These are phyloP conservation scores for Drosophila quadrilineata DNA, from an alignment of 1,140 invertebrate species.

Conservation along the genomic window DNA sequence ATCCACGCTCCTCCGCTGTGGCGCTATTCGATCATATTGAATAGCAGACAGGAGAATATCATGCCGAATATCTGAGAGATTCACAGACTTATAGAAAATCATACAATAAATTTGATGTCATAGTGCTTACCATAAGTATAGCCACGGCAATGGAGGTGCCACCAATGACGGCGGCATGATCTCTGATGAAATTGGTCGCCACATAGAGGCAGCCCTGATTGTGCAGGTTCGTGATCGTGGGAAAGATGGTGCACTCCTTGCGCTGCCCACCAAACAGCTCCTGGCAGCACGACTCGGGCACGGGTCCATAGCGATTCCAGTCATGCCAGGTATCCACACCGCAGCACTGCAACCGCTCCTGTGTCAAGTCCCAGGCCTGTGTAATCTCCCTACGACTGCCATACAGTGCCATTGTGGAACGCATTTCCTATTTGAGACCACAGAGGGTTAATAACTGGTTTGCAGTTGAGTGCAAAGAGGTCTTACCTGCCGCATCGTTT, in stretches of 20 bases:
- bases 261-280: constrained; percentile 86
- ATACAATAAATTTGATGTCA: not conserved
- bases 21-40: constrained; percentile 87
- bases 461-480: not conserved
- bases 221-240: constrained; percentile 86
- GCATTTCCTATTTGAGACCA: constrained; percentile 85
- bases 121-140: constrained; percentile 85
- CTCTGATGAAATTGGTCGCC: constrained; percentile 87
- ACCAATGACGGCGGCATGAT: constrained; percentile 90
- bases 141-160: constrained; percentile 91
- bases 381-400: constrained; percentile 86
- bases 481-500: constrained; percentile 84
- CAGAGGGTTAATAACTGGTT: not conserved
- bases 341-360: constrained; percentile 91
- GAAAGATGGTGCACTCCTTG: constrained; percentile 84
- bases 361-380: constrained; percentile 91
- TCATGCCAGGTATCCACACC: constrained; percentile 88
- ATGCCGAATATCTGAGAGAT: constrained; percentile 84
- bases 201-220: constrained; percentile 88
- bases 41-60: constrained; percentile 88
- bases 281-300: constrained; percentile 91
- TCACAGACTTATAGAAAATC: constrained; percentile 8
- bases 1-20: constrained; percentile 15
- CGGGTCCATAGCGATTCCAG: constrained; percentile 89
- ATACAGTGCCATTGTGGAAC: constrained; percentile 88